Evolutionary conservation across 2,888 invertebrate species (phyloP), one percentile per base, ranked within the genome.

Genomic region (Octodonta nipae): DNA sequence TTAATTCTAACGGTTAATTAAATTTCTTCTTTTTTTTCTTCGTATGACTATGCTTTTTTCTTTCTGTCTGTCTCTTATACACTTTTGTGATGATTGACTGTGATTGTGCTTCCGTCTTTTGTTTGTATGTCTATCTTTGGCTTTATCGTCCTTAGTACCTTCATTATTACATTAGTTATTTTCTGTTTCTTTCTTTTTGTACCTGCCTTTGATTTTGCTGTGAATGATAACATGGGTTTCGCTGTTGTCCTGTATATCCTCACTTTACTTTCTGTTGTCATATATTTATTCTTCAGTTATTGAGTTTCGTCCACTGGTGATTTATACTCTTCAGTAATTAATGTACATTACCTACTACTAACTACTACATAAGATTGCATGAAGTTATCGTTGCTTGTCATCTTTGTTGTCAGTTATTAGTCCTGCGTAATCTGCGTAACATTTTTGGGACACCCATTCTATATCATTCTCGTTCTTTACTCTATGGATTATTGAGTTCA

Each of bases 131-230:
- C n/a, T 20, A n/a, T 20, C 20, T 20, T 6, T 20, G n/a, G 20
- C n/a, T 20, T 20, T 20, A n/a, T 20, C 20, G 20, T 7, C 20
- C 20, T 7, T n/a, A 20, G n/a, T 20, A n/a, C 20, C 20, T 20
- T 20, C 20, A 20, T 20, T 20, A 6, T n/a, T 20, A 20, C n/a
- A 7, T 20, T 20, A 20, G 6, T 20, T 20, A 20, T 20, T 20
- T 20, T 20, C 20, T n/a, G 20, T 20, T 20, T n/a, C n/a, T 6
- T 20, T n/a, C 20, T 20, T 20, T 20, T 20, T 20, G n/a, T 20
- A 20, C n/a, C n/a, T 20, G 20, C 20, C 20, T 20, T 20, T 20
- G 20, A 7, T 20, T 20, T n/a, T 20, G 20, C 20, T 20, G 20
- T 20, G 20, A 20, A 20, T 20, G n/a, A 7, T 20, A 7, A 20